Evolutionary conservation across 2,113 vertebrate species (phyloP).

Genomic region (Myocastor coypus): DNA sequence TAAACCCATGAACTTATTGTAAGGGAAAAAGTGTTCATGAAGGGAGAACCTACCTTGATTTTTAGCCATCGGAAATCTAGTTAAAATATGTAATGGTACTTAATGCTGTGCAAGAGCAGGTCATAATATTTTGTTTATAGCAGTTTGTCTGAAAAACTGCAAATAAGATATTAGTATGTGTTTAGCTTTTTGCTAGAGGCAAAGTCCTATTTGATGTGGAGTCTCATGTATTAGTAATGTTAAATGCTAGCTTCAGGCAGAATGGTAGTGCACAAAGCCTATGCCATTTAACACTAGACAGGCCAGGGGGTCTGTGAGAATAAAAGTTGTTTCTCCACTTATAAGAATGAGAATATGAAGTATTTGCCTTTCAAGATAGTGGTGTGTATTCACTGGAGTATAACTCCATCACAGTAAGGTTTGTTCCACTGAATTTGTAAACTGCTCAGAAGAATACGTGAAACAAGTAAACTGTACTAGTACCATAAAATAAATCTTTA

Average conservation of each 20-base stretch:
- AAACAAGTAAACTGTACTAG: background rate
- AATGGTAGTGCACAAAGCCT: background rate
- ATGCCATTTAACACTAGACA: background rate
- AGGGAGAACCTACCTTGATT: background rate
- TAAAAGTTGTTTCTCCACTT: background rate
- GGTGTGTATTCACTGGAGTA: background rate
- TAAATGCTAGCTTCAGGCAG: conserved; percentile 17
- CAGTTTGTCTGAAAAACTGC: background rate
- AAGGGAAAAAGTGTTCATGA: background rate
- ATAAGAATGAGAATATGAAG: background rate
- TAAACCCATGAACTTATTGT: background rate
- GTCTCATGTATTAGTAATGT: background rate
- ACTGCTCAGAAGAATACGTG: conserved; percentile 10
- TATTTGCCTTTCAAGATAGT: background rate
- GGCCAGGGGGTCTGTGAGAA: background rate
- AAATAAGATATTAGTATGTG: background rate
- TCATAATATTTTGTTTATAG: conserved; percentile 15
- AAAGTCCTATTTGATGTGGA: conserved; percentile 24
- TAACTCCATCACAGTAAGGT: background rate
- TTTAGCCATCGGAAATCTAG: conserved; percentile 45
- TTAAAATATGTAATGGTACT: conserved; percentile 50
- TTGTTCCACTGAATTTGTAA: conserved; percentile 26
- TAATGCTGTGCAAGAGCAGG: background rate
- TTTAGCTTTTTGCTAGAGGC: background rate
- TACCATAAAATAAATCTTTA: conserved; percentile 16